Evolutionary conservation across 2,797 vertebrate species (phyloP).

Genomic region (Cacajao melanocephalus): DNA sequence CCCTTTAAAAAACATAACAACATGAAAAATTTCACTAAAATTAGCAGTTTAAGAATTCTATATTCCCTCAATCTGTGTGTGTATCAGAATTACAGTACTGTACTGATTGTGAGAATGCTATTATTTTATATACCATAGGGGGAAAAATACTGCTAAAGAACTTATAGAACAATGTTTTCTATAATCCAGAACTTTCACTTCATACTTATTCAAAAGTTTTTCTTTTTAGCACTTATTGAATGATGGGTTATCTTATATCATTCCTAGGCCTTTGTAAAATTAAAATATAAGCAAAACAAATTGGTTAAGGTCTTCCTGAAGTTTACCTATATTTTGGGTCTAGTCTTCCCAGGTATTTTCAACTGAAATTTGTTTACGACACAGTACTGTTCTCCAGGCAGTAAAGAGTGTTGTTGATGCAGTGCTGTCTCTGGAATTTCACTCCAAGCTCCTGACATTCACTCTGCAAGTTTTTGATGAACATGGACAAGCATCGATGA

Average conservation of each 20-base stretch:
- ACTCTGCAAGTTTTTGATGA: background rate
- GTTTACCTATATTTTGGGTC: background rate
- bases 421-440: background rate
- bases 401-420: rapidly evolving
- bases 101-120: background rate
- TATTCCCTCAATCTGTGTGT: background rate
- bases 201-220: background rate
- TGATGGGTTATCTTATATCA: background rate
- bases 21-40: background rate
- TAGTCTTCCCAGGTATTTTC: background rate
- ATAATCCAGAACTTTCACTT: background rate
- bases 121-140: background rate
- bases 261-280: background rate
- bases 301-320: background rate
- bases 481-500: background rate
- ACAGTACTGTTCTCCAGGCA: background rate
- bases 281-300: background rate
- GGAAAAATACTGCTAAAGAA: background rate
- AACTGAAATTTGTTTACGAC: background rate
- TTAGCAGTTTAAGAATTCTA: background rate
- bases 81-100: background rate
- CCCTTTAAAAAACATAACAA: background rate
- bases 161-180: background rate
- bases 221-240: background rate
- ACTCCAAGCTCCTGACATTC: background rate